Percentiles rank a stretch among this genome's conserved stretches.
Evolutionary conservation across 2,113 vertebrate species (phyloP).

Genomic region (Silurus asotus): DNA sequence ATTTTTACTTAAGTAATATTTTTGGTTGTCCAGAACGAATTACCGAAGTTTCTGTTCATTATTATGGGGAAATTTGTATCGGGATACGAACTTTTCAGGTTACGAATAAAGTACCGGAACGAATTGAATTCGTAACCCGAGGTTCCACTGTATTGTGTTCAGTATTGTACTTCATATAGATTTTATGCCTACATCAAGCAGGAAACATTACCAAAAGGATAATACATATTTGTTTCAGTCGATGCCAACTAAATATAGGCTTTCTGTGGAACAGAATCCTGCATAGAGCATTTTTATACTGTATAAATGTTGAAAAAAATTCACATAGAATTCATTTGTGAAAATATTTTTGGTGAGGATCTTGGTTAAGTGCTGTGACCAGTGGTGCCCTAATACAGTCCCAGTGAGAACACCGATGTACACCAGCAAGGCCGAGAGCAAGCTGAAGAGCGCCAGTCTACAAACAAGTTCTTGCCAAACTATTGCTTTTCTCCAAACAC

Average conservation of each 20-base stretch:
- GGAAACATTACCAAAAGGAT: background rate
- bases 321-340: background rate
- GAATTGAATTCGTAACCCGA: too few species aligned
- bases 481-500: background rate
- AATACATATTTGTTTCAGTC: background rate
- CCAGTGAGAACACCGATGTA: constrained; percentile 69
- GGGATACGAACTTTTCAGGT: too few species aligned
- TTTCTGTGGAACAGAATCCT: background rate
- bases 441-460: constrained; percentile 66
- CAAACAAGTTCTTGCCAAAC: background rate
- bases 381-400: constrained; percentile 66
- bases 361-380: constrained; percentile 73
- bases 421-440: constrained; percentile 74
- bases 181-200: background rate
- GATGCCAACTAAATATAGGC: background rate
- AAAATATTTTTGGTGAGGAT: constrained; percentile 64
- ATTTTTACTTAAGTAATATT: too few species aligned
- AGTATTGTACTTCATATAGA: background rate
- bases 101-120: too few species aligned
- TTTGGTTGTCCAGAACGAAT: too few species aligned
- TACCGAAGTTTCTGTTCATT: too few species aligned
- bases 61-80: too few species aligned
- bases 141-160: too few species aligned
- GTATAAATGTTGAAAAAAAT: background rate
- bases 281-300: background rate